Conservation (phyloP, 1,140 invertebrate species). For the Leptinotarsa undecemlineata region DNA sequence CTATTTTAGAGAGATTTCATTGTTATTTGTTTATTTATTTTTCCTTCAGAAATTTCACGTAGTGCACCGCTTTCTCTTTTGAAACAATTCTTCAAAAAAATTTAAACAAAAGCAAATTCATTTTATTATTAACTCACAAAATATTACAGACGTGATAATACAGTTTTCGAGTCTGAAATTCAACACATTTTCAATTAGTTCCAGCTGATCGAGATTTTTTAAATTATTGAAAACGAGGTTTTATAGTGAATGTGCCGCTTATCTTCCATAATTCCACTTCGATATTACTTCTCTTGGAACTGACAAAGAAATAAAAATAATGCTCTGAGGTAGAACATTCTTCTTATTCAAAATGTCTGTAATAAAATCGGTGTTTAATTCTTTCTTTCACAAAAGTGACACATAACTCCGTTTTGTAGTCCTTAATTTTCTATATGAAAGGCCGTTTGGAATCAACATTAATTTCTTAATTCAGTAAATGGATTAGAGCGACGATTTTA, state of each 20-base stretch:
- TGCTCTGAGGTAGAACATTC: slow-evolving; percentile 18
- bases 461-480: slow-evolving; percentile 3
- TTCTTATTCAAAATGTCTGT: slow-evolving; percentile 24
- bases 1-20: too few species aligned
- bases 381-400: slow-evolving; percentile 13
- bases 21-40: too few species aligned
- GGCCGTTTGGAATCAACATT: background rate
- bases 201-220: too few species aligned
- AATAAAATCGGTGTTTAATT: slow-evolving; percentile 22
- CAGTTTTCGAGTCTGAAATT: too few species aligned
- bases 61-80: too few species aligned
- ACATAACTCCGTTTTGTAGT: slow-evolving; percentile 11
- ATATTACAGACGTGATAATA: too few species aligned
- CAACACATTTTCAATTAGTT: too few species aligned
- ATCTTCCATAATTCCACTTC: background rate
- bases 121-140: too few species aligned
- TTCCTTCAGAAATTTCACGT: too few species aligned
- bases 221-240: too few species aligned
- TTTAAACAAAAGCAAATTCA: too few species aligned
- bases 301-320: slow-evolving; percentile 18
- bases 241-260: background rate
- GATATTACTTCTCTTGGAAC: background rate
- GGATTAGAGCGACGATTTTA: background rate
- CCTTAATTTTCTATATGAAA: background rate
- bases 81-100: too few species aligned